phyloP scores from a whole-genome alignment of 2,888 invertebrate species.

The Argynnis bischoffii region DNA sequence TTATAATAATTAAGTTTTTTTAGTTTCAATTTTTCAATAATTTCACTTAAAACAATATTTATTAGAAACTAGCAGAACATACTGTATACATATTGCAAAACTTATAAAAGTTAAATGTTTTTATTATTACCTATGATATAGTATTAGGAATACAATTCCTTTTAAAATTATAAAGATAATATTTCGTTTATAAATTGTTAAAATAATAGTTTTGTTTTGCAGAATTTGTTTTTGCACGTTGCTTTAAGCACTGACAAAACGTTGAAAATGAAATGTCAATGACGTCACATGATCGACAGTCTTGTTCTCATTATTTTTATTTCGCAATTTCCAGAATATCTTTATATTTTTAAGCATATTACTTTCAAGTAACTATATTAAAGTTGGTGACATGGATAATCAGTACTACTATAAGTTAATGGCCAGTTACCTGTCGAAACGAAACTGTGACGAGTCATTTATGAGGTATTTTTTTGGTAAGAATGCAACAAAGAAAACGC shows the following conservation, averaged over 20 bases:
- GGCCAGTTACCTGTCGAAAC: conserved; percentile 76
- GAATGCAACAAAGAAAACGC: conserved; percentile 71
- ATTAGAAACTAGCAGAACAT: too few species aligned
- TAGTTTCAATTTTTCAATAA: too few species aligned
- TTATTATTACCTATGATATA: too few species aligned
- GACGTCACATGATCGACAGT: conserved; percentile 68
- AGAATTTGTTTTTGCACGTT: background rate
- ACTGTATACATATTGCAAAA: too few species aligned
- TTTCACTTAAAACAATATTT: too few species aligned
- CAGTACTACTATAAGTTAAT: conserved; percentile 78
- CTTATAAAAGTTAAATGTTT: too few species aligned
- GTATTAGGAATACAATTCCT: too few species aligned
- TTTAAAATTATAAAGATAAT: too few species aligned
- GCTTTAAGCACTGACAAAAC: conserved; percentile 17
- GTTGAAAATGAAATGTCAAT: conserved; percentile 45
- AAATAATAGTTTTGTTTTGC: background rate
- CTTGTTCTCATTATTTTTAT: conserved; percentile 77
- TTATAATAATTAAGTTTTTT: too few species aligned
- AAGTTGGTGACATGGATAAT: conserved; percentile 62
- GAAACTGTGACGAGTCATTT: conserved; percentile 78
- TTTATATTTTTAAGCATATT: conserved; percentile 47
- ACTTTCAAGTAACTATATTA: conserved; percentile 24
- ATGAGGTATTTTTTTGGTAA: conserved; percentile 79
- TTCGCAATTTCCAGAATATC: conserved; percentile 68
- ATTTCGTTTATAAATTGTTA: background rate